A percentile compares a stretch with the other conserved stretches of the same genome.
Conservation (phyloP, 2,797 vertebrate genomes). For the Corythornis leucogaster region DNA sequence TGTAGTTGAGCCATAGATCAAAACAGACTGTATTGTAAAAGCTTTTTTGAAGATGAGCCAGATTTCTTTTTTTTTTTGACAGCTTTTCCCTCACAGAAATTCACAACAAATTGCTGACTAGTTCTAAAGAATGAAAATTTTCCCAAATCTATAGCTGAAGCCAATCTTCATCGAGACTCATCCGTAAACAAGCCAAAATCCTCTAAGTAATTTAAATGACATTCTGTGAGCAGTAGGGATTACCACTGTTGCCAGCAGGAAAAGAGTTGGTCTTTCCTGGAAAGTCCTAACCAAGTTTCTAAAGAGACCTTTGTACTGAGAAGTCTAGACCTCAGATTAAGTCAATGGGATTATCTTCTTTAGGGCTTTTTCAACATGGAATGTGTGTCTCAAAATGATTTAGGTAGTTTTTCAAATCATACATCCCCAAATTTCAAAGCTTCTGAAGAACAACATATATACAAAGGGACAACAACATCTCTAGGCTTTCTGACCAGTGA, state of each 20-base stretch:
- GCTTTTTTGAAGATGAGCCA: conserved; percentile 59
- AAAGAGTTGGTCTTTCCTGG: neutral
- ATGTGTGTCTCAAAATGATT: neutral
- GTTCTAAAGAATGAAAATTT: neutral
- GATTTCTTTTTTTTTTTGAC: conserved; percentile 6
- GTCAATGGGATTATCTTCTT: neutral
- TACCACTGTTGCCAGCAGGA: neutral
- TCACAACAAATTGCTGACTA: conserved; percentile 25
- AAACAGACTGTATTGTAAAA: conserved; percentile 41
- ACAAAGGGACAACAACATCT: neutral
- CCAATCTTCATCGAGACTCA: neutral
- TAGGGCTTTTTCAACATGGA: neutral
- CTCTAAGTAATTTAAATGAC: neutral
- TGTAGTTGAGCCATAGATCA: conserved; percentile 11
- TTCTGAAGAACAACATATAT: neutral
- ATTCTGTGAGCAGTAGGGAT: neutral
- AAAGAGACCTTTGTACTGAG: neutral
- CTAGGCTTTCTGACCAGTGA: neutral
- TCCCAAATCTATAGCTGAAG: neutral
- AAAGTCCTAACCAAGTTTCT: neutral
- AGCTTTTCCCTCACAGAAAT: conserved; percentile 23
- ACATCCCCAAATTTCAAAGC: neutral
- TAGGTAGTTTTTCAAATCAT: neutral
- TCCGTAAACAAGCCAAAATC: neutral
- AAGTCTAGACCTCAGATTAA: neutral